Base-by-base conservation (phyloP, 2,113 vertebrate species). In the Bufo bufo region DNA sequence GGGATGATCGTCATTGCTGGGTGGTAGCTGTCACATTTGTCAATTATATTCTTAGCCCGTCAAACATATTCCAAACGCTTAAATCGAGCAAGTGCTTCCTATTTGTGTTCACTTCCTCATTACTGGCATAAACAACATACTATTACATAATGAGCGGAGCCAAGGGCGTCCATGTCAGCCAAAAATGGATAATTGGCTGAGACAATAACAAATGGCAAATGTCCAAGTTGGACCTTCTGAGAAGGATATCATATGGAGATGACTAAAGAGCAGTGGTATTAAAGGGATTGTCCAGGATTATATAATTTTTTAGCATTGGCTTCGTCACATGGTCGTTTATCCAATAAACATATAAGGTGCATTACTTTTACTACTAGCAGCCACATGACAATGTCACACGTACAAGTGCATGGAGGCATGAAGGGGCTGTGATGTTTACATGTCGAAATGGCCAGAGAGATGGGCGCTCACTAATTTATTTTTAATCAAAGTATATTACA, bases 181-280 rank as follows among this genome's bases (percentile, higher is more conserved):
- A 86, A 86, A 86, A 77, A 86, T 78, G 74, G 85, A 77, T 58
- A 77, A 43, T 75, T 85, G 56, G 69, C 14, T 19, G n/a, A 52
- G 50, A 54, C 77, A 78, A 54, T 6, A 52, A 77, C 74, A n/a
- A 50, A 77, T 50, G 47, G 47, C 47, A 77, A 50, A 77, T 56
- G 50, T 78, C 56, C 47, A 77, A 77, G 49, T 20, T 54, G 49
- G 12, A 78, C 19, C 20, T 56, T 78, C 23, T 78, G 74, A 78
- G 56, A 54, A 6, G 19, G 77, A 23, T 78, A 56, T 23, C 77
- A 23, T 56, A 78, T 78, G 20, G 5, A 78, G 7, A 54, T 23
- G 5, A 78, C 19, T 19, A 75, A 75, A 75, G 45, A 10, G 45
- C 17, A 50, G 13, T 10, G 6, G 45, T 43, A 11, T 75, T 49